Conservation (phyloP, 2,888 invertebrate species). For the Lasioglossum oenotherae region DNA sequence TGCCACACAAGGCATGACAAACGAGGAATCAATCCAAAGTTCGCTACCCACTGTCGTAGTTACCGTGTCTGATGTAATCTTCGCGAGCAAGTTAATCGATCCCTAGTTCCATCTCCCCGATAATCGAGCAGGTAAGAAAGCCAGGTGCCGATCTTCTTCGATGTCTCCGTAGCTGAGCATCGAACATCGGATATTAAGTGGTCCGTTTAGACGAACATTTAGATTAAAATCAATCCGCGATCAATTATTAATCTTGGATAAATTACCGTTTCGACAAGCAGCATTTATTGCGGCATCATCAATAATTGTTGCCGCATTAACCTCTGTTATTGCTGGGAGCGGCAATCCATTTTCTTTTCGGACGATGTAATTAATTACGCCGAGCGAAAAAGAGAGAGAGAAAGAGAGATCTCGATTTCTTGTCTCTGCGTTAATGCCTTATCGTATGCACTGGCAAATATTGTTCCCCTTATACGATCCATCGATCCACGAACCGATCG, state of each 20-base stretch:
- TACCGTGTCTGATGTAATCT: neutral
- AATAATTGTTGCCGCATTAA: constrained; percentile 70
- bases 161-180: neutral
- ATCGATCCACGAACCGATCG: constrained; percentile 69
- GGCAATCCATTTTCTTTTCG: constrained; percentile 67
- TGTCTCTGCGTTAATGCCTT: constrained; percentile 46
- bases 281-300: constrained; percentile 70
- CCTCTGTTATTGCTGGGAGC: constrained; percentile 63
- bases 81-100: neutral
- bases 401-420: neutral
- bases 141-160: constrained; percentile 23
- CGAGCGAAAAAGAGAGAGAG: constrained; percentile 1
- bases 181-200: constrained; percentile 41
- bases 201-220: constrained; percentile 56
- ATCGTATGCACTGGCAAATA: constrained; percentile 59
- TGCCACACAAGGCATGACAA: too few species aligned
- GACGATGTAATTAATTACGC: constrained; percentile 66
- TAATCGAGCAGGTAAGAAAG: neutral
- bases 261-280: constrained; percentile 65
- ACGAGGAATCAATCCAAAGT: too few species aligned
- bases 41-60: neutral
- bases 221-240: constrained; percentile 55
- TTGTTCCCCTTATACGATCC: constrained; percentile 64
- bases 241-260: constrained; percentile 66
- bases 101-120: neutral